Base-by-base conservation (phyloP, 2,113 vertebrate species). In the Podarcis muralis region DNA sequence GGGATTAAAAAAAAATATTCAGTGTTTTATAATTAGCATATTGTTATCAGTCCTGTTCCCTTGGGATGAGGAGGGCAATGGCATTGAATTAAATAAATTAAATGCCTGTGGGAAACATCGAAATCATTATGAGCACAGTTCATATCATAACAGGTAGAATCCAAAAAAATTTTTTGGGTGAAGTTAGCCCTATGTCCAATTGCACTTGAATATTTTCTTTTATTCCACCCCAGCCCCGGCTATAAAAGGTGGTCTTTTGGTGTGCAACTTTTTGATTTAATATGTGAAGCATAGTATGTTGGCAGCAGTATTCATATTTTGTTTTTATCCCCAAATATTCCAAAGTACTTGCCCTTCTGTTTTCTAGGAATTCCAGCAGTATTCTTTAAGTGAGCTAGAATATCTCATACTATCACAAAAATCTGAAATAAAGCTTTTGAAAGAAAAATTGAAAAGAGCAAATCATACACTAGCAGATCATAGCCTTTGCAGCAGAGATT, bases 371-470 rank as follows among this genome's bases (percentile, higher is more conserved):
- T 94, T 93, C 88, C 93, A 93, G 5, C 92, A 79, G 25, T 89
- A 93, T 90, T 94, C 93, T 65, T 90, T 93, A 77, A 92, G 72
- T 35, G 94, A 95, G 25, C 86, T 97, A 66, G 94, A 97, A 91
- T 89, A 82, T 87, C 87, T 93, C 83, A 92, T 94, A 92, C 89
- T 93, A 30, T 92, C 95, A 84, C 95, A 97, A 90, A 95, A 96
- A 87, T 95, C 93, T 85, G 96, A 97, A 96, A 95, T 96, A 1
- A 79, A 96, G 12, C 92, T 95, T 97, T 95, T 97, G 89, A 93
- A 95, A 88, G 93, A 96, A 88, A 97, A 96, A 93, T 68, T 95
- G 75, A 95, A 94, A 93, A 90, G 91, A 80, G 48, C 81, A 25
- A 92, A 86, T 93, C 62, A 92, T 94, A 93, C 94, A 71, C 82